Conservation (phyloP, 2,797 vertebrate species). For the Garrulus glandarius region DNA sequence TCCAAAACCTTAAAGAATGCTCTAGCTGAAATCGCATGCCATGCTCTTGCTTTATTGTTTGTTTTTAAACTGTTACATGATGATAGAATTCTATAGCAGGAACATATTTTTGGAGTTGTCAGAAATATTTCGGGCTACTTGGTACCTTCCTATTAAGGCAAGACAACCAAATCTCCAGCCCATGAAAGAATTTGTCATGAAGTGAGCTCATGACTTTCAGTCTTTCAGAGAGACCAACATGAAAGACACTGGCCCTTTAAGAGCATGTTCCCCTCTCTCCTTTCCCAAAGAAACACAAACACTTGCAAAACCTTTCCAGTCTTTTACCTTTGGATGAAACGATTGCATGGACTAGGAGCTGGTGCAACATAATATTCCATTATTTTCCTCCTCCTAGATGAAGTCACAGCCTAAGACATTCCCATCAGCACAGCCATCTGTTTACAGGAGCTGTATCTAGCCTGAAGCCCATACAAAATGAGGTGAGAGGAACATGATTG, state of each 20-base stretch:
- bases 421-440: not conserved
- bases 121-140: not conserved
- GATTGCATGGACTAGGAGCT: not conserved
- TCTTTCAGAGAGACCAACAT: not conserved
- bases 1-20: not conserved
- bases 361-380: not conserved
- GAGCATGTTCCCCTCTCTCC: not conserved
- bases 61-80: not conserved
- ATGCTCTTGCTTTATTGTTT: not conserved
- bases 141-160: constrained; percentile 35
- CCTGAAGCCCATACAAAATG: not conserved
- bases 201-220: not conserved
- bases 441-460: not conserved
- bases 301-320: not conserved
- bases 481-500: not conserved
- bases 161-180: not conserved
- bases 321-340: not conserved
- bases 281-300: not conserved
- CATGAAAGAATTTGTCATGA: not conserved
- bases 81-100: constrained; percentile 6
- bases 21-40: not conserved
- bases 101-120: not conserved
- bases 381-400: not conserved
- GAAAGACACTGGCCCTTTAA: not conserved
- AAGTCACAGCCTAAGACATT: not conserved